Conservation (phyloP, 92 coral and sea anemone genomes). For the Siderastrea siderea region DNA sequence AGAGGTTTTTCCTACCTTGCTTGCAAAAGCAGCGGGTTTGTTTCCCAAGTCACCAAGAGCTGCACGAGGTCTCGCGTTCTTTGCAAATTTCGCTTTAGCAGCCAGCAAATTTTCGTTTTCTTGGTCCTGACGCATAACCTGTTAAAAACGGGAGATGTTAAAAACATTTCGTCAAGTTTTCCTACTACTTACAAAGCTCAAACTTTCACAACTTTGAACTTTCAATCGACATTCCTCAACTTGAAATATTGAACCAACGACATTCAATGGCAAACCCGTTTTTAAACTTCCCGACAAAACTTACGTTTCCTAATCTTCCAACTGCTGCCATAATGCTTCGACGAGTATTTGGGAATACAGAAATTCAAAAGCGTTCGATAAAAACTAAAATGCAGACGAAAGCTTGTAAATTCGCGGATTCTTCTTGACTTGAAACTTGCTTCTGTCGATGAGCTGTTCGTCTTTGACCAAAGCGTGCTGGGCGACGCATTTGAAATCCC, state of each 20-base stretch:
- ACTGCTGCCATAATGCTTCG: slow-evolving; percentile 85
- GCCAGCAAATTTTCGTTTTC: slow-evolving; percentile 76
- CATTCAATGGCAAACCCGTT: not conserved
- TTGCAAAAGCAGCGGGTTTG: slow-evolving; percentile 63
- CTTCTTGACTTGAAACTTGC: not conserved
- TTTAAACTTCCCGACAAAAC: slow-evolving; percentile 17
- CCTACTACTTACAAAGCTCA: not conserved
- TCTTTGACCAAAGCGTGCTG: slow-evolving; percentile 38
- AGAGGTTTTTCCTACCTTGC: slow-evolving; percentile 18
- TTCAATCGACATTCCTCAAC: not conserved
- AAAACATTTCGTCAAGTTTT: not conserved
- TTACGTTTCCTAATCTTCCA: slow-evolving; percentile 91
- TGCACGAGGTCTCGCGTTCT: slow-evolving; percentile 80
- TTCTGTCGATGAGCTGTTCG: slow-evolving; percentile 60
- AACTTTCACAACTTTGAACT: not conserved
- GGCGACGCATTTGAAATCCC: slow-evolving; percentile 86
- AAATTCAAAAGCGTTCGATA: not conserved
- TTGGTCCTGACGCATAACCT: slow-evolving; percentile 72
- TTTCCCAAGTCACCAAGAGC: slow-evolving; percentile 94
- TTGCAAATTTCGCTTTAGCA: slow-evolving; percentile 57
- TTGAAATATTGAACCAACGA: not conserved
- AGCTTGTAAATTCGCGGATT: not conserved
- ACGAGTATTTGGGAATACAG: not conserved
- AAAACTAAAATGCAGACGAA: slow-evolving; percentile 4
- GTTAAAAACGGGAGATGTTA: not conserved